Conservation (phyloP, 2,888 invertebrate species). For the Tortricodes alternella region DNA sequence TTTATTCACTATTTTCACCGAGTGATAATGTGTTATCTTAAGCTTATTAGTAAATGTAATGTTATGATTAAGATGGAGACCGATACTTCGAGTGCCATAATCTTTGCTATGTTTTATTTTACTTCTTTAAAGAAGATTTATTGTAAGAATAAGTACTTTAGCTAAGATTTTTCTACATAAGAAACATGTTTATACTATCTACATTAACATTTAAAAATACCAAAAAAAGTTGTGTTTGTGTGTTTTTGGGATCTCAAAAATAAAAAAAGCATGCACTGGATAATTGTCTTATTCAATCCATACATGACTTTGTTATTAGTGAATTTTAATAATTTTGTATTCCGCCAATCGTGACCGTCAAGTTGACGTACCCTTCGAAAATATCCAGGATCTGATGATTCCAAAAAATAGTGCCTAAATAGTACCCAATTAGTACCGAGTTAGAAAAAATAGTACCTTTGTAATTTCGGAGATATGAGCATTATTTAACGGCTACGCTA, state of each 20-base stretch:
- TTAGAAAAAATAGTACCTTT: no score
- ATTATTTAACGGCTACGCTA: no score
- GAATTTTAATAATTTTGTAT: no score
- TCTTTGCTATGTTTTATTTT: constrained; percentile 42
- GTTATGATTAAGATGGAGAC: constrained; percentile 53
- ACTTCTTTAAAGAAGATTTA: constrained; percentile 28
- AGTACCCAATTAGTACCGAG: no score
- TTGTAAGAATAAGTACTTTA: constrained; percentile 25
- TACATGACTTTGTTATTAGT: not conserved
- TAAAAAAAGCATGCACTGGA: constrained; percentile 72
- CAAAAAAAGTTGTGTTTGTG: constrained; percentile 66
- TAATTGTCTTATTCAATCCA: constrained; percentile 37
- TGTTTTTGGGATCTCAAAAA: constrained; percentile 83
- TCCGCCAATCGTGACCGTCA: no score
- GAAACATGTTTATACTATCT: not conserved
- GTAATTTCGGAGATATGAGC: no score
- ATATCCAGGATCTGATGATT: no score
- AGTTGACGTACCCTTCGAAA: no score
- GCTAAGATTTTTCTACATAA: constrained; percentile 7
- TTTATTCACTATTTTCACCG: constrained; percentile 51
- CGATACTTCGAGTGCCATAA: constrained; percentile 78
- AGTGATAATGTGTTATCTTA: constrained; percentile 44
- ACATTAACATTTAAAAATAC: constrained; percentile 37
- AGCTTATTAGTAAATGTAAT: constrained; percentile 38
- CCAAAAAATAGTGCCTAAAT: no score